phyloP scores from a whole-genome alignment of 1,140 invertebrate genomes.

The Musca domestica region DNA sequence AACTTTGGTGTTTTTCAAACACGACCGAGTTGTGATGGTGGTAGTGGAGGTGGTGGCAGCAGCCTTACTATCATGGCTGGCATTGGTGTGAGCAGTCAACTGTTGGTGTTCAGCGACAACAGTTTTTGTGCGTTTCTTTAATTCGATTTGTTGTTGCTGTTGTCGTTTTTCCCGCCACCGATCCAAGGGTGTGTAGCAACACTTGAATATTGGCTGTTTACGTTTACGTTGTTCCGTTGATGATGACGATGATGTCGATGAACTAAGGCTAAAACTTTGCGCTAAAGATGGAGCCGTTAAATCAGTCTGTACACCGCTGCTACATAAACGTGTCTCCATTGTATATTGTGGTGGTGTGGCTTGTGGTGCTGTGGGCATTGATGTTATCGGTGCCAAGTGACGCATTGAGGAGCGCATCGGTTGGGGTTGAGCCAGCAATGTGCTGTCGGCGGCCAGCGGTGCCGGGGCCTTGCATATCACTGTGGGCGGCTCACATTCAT shows the following conservation, averaged over 20 bases:
- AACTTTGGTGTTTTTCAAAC: constrained; percentile 6
- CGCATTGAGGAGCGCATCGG: background rate
- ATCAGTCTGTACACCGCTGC: constrained; percentile 47
- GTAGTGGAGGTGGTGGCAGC: background rate
- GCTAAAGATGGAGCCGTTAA: constrained; percentile 33
- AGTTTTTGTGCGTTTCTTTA: constrained; percentile 23
- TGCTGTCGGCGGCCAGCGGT: constrained; percentile 25
- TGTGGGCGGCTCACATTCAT: constrained; percentile 44
- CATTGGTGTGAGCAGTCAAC: background rate
- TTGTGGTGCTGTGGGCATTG: background rate
- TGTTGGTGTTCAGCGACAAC: background rate
- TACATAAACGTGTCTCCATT: constrained; percentile 43
- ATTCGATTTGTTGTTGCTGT: constrained; percentile 32
- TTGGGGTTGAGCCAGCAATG: background rate
- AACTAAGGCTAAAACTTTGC: constrained; percentile 28
- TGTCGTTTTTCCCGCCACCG: constrained; percentile 47
- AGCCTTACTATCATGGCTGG: too few relatives aligned
- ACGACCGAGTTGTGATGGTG: background rate
- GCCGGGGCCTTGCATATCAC: constrained; percentile 44
- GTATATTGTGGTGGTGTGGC: constrained; percentile 24
- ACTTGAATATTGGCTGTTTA: constrained; percentile 46
- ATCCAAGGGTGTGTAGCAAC: constrained; percentile 51
- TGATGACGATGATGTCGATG: constrained; percentile 14
- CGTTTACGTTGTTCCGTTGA: constrained; percentile 23
- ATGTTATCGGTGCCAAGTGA: background rate